Conservation (phyloP, 2,797 vertebrate genomes). For the Channa striata region DNA sequence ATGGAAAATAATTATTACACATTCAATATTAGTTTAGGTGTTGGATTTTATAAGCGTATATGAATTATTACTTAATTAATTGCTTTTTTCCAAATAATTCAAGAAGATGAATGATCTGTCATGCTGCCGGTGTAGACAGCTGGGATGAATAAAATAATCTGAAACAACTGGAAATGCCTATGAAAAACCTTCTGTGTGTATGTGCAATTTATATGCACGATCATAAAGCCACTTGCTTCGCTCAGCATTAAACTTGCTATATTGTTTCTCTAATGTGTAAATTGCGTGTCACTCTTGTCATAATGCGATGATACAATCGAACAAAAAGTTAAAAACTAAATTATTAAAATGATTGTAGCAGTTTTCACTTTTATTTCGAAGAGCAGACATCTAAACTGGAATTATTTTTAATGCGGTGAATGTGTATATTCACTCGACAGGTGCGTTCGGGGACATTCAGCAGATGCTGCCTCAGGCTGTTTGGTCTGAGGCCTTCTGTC, state of each 20-base stretch:
- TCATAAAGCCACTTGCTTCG: background rate
- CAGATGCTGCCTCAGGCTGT: slow-evolving; percentile 28
- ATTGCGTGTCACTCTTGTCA: background rate
- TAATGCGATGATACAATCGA: background rate
- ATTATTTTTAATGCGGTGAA: slow-evolving; percentile 1
- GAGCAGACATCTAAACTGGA: background rate
- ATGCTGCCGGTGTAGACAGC: too few species aligned
- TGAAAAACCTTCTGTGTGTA: too few species aligned
- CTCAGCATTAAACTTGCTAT: background rate
- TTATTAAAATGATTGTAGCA: background rate
- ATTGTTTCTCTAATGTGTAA: too few species aligned
- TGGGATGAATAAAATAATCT: too few species aligned
- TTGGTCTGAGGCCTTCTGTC: slow-evolving; percentile 31
- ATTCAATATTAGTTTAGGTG: too few species aligned
- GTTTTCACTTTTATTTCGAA: slow-evolving; percentile 17
- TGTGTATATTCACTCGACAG: slow-evolving; percentile 12
- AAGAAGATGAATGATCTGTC: too few species aligned
- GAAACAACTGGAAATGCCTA: too few species aligned
- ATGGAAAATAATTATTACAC: too few species aligned
- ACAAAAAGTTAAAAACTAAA: background rate
- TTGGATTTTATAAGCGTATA: too few species aligned
- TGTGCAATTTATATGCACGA: too few species aligned
- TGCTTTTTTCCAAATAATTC: too few species aligned
- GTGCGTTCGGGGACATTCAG: slow-evolving; percentile 20
- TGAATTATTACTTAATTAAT: too few species aligned